phyloP scores from a whole-genome alignment of 2,888 invertebrate species.

The Zygogramma bicolorata region DNA sequence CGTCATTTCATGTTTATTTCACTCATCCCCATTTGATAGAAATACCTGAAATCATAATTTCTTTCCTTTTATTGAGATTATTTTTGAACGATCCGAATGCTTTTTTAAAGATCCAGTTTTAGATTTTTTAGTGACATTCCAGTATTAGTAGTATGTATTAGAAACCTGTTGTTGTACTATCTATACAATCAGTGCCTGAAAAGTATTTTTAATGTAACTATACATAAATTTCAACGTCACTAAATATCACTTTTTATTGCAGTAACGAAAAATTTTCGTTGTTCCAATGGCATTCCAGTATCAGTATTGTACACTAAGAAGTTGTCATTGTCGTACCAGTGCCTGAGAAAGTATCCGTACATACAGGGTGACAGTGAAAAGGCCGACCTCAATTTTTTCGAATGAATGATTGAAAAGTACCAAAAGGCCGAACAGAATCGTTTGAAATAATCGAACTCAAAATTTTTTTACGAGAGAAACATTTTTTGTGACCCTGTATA shows the following conservation, averaged over 20 bases:
- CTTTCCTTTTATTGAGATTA: conserved; percentile 58
- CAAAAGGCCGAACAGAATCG: too few relatives aligned
- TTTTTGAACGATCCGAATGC: conserved; percentile 39
- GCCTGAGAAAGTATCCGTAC: conserved; percentile 35
- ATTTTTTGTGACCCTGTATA: neutral
- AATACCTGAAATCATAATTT: conserved; percentile 52
- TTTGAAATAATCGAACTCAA: too few relatives aligned
- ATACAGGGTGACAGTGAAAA: neutral
- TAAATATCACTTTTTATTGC: conserved; percentile 30
- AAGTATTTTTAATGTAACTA: conserved; percentile 4
- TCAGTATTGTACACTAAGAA: conserved; percentile 61
- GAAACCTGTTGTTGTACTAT: conserved; percentile 19
- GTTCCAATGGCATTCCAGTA: conserved; percentile 59
- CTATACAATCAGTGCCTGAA: conserved; percentile 3
- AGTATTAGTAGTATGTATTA: neutral
- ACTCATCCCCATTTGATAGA: conserved; percentile 52
- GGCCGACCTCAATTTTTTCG: neutral
- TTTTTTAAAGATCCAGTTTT: conserved; percentile 6
- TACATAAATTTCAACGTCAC: conserved; percentile 6
- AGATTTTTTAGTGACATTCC: conserved; percentile 12
- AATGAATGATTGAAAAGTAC: too few relatives aligned
- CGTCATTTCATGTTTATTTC: conserved; percentile 51
- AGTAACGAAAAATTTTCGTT: conserved; percentile 19
- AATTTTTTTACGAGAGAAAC: too few relatives aligned
- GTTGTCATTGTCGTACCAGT: conserved; percentile 54